phyloP scores from a whole-genome alignment of 1,140 invertebrate species.

The Platorchestia sp. region DNA sequence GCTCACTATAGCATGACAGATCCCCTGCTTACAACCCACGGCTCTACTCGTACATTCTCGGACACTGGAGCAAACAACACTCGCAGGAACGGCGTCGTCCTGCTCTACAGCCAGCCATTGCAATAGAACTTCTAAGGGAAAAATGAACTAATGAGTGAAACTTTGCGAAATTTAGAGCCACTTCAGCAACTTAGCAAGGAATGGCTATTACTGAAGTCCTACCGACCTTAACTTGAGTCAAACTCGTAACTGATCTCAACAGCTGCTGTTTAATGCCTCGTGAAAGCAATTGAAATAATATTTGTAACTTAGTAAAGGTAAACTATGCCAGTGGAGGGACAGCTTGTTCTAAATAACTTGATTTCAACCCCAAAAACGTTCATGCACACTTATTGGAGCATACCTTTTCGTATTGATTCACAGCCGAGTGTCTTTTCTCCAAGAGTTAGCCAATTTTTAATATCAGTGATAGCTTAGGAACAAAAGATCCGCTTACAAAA shows the following conservation, averaged over 20 bases:
- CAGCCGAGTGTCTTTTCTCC: too few species aligned
- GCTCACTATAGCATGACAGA: not conserved
- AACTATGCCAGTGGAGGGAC: not conserved
- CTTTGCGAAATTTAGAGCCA: not conserved
- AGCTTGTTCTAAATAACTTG: not conserved
- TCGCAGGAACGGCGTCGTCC: not conserved
- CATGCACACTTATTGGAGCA: too few species aligned
- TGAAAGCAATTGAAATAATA: not conserved
- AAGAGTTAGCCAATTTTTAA: too few species aligned
- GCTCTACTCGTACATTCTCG: not conserved
- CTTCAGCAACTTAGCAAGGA: not conserved
- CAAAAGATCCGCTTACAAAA: too few species aligned
- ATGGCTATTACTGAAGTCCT: not conserved
- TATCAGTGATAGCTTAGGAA: too few species aligned
- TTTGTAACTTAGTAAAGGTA: not conserved
- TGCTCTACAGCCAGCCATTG: not conserved
- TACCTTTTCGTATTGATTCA: too few species aligned
- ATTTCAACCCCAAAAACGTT: not conserved
- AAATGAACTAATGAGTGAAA: conserved; percentile 2
- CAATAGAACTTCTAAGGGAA: not conserved
- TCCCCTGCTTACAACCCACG: not conserved
- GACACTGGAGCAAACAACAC: not conserved
- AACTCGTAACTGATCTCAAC: not conserved
- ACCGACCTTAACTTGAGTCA: not conserved
- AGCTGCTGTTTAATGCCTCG: not conserved